A percentile compares a stretch with the other conserved stretches of the same genome.
Conservation (phyloP, 2,113 vertebrate species). For the Talpa occidentalis region DNA sequence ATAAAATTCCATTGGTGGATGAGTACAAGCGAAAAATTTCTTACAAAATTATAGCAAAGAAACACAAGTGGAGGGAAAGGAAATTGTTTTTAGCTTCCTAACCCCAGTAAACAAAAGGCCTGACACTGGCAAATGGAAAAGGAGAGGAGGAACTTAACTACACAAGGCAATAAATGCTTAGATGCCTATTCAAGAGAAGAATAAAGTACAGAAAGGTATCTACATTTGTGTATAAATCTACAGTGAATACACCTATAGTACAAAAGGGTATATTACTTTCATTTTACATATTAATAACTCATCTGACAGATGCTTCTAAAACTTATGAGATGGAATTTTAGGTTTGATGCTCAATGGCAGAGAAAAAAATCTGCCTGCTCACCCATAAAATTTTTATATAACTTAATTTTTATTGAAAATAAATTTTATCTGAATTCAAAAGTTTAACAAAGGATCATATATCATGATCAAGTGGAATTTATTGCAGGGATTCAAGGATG, state of each 20-base stretch:
- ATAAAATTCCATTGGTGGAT: neutral
- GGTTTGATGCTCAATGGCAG: neutral
- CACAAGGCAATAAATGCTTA: neutral
- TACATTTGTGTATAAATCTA: neutral
- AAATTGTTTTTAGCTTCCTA: constrained; percentile 20
- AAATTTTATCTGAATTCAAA: neutral
- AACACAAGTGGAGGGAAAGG: neutral
- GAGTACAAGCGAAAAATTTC: neutral
- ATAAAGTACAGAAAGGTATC: constrained; percentile 6
- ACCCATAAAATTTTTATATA: neutral
- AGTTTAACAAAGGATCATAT: too few relatives aligned
- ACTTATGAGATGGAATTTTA: neutral
- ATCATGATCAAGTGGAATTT: too few relatives aligned
- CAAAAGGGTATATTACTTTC: neutral
- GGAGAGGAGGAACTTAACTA: neutral
- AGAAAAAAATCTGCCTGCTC: neutral
- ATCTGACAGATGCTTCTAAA: neutral
- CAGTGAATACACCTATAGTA: neutral
- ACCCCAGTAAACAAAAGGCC: neutral
- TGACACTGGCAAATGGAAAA: neutral
- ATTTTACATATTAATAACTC: neutral
- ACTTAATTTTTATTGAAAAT: constrained; percentile 42
- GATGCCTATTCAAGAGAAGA: neutral
- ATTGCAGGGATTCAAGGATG: too few relatives aligned
- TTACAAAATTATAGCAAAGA: constrained; percentile 62